Conservation (phyloP, 1,140 invertebrate species). For the Metaphire vulgaris region DNA sequence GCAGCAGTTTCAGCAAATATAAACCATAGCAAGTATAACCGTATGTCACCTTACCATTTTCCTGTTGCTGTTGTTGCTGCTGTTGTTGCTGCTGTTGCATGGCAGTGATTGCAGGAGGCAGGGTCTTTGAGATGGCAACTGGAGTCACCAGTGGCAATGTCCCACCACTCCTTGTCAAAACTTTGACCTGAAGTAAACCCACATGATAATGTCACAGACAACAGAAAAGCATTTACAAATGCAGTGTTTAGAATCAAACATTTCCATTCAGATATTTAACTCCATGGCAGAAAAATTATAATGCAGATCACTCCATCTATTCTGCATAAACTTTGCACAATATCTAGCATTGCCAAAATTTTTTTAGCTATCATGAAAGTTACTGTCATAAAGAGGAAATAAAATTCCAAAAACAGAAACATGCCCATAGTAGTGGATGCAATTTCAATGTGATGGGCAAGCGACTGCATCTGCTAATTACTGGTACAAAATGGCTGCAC, state of each 20-base stretch:
- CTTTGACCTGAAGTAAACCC: slow-evolving; percentile 55
- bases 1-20: too few relatives aligned
- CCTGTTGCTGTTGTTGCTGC: background rate
- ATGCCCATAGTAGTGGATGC: too few relatives aligned
- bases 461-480: too few relatives aligned
- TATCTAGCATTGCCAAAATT: background rate
- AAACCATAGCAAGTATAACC: too few relatives aligned
- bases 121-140: slow-evolving; percentile 59
- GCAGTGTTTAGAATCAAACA: background rate
- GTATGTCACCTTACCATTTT: slow-evolving; percentile 2
- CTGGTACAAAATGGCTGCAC: too few relatives aligned
- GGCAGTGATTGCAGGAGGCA: slow-evolving; percentile 59
- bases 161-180: slow-evolving; percentile 57
- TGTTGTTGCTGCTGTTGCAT: slow-evolving; percentile 37
- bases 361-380: background rate
- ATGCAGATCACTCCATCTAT: background rate
- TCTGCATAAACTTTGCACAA: background rate
- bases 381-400: too few relatives aligned
- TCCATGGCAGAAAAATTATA: background rate
- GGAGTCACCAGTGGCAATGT: slow-evolving; percentile 54
- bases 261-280: background rate
- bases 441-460: too few relatives aligned
- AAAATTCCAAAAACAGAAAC: too few relatives aligned
- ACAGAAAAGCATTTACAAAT: background rate
- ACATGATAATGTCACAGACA: background rate